These are phyloP conservation scores for Phyllotreta cruciferae DNA, from an alignment of 2,888 invertebrate species.

Conservation along the genomic window DNA sequence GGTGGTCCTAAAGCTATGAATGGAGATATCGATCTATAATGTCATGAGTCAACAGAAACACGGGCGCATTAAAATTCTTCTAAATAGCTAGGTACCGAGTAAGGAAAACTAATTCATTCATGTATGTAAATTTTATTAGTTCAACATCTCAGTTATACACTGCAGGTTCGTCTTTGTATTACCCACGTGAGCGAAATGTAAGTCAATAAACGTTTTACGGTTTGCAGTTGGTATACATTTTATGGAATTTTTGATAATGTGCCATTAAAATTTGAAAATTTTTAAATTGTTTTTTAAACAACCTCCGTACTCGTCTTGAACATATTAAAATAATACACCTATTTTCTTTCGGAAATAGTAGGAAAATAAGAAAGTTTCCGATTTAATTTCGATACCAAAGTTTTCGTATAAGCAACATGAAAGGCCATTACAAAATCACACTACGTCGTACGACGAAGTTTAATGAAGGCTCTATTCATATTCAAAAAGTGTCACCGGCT, in stretches of 20 bases:
- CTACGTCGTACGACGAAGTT: slow-evolving; percentile 39
- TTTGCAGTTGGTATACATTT: too few species aligned
- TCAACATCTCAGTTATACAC: slow-evolving; percentile 26
- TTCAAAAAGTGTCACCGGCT: slow-evolving; percentile 40
- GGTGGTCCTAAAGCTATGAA: slow-evolving; percentile 38
- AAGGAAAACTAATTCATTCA: slow-evolving; percentile 44
- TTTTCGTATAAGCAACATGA: slow-evolving; percentile 28
- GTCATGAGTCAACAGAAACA: slow-evolving; percentile 47
- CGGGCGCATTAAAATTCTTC: slow-evolving; percentile 45
- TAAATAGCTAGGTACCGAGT: slow-evolving; percentile 45
- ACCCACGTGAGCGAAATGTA: slow-evolving; percentile 10
- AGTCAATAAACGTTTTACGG: slow-evolving; percentile 13
- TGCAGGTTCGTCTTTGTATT: slow-evolving; percentile 24
- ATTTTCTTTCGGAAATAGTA: background rate
- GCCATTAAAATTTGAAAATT: too few species aligned
- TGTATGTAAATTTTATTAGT: slow-evolving; percentile 43
- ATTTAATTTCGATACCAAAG: slow-evolving; percentile 7
- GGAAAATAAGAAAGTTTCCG: slow-evolving; percentile 12
- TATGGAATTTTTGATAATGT: too few species aligned
- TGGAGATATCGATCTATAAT: slow-evolving; percentile 50
- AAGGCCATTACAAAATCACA: slow-evolving; percentile 31
- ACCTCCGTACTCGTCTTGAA: too few species aligned
- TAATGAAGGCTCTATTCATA: slow-evolving; percentile 42
- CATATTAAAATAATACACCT: too few species aligned
- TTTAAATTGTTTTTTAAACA: too few species aligned